Base-by-base conservation (phyloP, 2,888 invertebrate species). In the Orthosia cruda region DNA sequence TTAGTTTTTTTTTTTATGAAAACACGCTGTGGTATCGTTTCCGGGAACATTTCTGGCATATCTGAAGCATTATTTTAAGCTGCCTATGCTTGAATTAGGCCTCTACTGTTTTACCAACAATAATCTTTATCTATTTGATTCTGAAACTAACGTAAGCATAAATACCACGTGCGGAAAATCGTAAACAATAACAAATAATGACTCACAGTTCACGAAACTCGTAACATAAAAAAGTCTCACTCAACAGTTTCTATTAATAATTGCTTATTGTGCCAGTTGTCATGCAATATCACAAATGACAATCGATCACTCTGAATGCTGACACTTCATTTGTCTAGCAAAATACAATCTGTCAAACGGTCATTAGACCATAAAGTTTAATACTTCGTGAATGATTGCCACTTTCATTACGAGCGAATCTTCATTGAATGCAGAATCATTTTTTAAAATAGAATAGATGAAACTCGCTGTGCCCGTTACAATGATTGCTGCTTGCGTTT, bases 251-350 rank as follows among this genome's bases (percentile, higher is more conserved):
- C 13, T 58, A 45, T 47, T 45, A 65, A 66, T 45, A 65, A 66
- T 66, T 52, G 52, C 65, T 47, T 20, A 59, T 59, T 45, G 32
- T 26, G 32, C 11, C 54, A 26, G n/a, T 55, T 61, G 55, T 72
- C 72, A 58, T 57, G 50, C 32, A 63, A 47, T 54, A 13, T 59
- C 58, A 23, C 64, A 73, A 2, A 13, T 54, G 7, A 58, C 64
- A 16, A 71, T 81, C 71, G 47, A 80, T 83, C 70, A 70, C n/a
- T 59, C 7, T 69, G 59, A 66, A 58, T 74, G 71, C 66, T 55
- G 45, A 52, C 74, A 79, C 69, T 61, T 65, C 58, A 68, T 84
- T 84, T 78, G 85, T 84, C 74, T 71, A 65, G 16, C 49, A 32
- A 40, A 74, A 58, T 70, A 54, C 55, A 58, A 70, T 59, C 55